Conservation (phyloP, 2,888 invertebrate genomes). For the Leptarthrus brevirostris region DNA sequence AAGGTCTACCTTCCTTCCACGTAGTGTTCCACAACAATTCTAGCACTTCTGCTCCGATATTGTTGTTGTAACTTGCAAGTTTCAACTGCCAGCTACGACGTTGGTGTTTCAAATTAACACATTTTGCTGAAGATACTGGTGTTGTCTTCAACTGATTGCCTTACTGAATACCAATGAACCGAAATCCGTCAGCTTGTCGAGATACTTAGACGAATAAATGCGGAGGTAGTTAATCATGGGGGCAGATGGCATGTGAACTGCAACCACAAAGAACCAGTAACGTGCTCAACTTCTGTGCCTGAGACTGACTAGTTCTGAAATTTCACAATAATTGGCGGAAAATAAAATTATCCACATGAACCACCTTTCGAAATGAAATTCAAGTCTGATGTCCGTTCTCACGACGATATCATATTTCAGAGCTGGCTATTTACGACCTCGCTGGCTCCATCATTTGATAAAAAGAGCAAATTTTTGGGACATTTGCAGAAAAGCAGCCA, state of each 20-base stretch:
- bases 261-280: neutral
- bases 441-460: conserved; percentile 13
- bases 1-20: neutral
- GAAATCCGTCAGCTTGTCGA: conserved; percentile 26
- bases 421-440: neutral
- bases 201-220: conserved; percentile 30
- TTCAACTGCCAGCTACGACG: neutral
- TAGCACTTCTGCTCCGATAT: neutral
- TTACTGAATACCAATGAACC: conserved; percentile 36
- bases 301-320: conserved; percentile 31
- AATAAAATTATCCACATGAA: conserved; percentile 43
- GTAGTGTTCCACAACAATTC: neutral
- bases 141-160: conserved; percentile 35
- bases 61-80: no score
- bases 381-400: conserved; percentile 42
- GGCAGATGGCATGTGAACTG: conserved; percentile 38
- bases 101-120: conserved; percentile 45
- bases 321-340: conserved; percentile 45
- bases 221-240: conserved; percentile 34
- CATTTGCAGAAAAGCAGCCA: conserved; percentile 15
- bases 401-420: conserved; percentile 37
- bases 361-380: conserved; percentile 36
- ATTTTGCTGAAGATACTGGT: conserved; percentile 25
- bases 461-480: conserved; percentile 25
- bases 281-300: neutral